Evolutionary conservation across 2,888 invertebrate genomes (phyloP), one percentile per base, ranked within the genome.

Genomic region (Orthosia gracilis): DNA sequence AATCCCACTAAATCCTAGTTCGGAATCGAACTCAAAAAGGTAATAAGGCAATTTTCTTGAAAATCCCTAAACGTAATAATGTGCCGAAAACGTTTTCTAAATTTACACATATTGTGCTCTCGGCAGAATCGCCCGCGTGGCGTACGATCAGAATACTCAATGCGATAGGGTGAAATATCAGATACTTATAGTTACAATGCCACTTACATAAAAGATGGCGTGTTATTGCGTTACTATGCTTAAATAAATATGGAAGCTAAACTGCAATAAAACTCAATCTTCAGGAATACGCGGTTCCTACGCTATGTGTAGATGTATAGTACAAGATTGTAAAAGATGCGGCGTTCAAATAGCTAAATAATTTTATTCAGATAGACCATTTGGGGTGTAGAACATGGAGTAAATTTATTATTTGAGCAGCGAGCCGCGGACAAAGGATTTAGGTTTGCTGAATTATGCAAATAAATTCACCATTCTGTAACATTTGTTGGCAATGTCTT

Each of bases 401-500:
- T 92, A 94, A 94, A 96, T 96, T 96, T 95, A 96, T 96, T 96
- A 95, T 95, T 95, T 95, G 88, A 93, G 92, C 92, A 92, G 91
- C 92, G 91, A 92, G 91, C 91, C 89, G 92, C 95, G 95, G 95
- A 95, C 95, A 96, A 95, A 95, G 94, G 96, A 94, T 95, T 96
- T 94, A 94, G 95, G 94, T 94, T 95, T 94, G 93, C 92, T 93
- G 95, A 96, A 94, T 95, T 96, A 96, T 96, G 95, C 95, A 96
- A 96, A 96, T 96, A 95, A 95, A 96, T 96, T 96, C 95, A 94
- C 95, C 95, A 95, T 95, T 95, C 94, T 94, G 96, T 95, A 96
- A 96, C 96, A 96, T 95, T 96, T 96, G 96, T 95, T 94, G 93
- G 92, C 91, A 95, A 96, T 95, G 95, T 95, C 95, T 95, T 95